A percentile compares a stretch with the other conserved stretches of the same genome.
Conservation (phyloP, 2,797 vertebrate species). For the Parauchenoglanis punctatus region DNA sequence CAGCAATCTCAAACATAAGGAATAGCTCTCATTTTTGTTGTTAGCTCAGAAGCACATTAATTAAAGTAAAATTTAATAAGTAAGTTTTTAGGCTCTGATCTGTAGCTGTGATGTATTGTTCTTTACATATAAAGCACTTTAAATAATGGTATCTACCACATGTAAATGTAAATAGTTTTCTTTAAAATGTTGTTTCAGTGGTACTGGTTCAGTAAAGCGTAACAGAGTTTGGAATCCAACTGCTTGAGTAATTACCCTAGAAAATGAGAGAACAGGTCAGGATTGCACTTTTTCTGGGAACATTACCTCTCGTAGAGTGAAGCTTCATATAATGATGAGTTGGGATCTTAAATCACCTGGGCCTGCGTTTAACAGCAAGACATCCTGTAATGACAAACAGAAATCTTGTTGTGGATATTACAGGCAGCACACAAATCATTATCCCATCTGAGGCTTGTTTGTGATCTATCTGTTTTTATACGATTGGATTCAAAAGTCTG, state of each 20-base stretch:
- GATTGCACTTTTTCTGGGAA: slow-evolving; percentile 23
- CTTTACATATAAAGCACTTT: not conserved
- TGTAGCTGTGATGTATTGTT: not conserved
- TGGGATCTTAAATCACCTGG: not conserved
- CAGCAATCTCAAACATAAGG: not conserved
- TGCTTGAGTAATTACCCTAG: slow-evolving; percentile 6
- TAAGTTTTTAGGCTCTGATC: not conserved
- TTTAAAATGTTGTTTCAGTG: not conserved
- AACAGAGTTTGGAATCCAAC: slow-evolving; percentile 3
- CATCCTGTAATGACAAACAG: not conserved
- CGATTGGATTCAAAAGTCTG: not conserved
- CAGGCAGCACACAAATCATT: not conserved
- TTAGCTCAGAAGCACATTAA: not conserved
- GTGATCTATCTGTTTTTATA: not conserved
- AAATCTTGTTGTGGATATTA: not conserved
- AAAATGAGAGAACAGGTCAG: slow-evolving; percentile 19
- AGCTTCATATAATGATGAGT: slow-evolving; percentile 39
- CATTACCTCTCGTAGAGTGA: slow-evolving; percentile 55
- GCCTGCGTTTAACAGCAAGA: not conserved
- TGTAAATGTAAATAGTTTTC: not conserved
- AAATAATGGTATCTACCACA: not conserved
- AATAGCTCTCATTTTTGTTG: not conserved
- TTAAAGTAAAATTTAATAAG: not conserved
- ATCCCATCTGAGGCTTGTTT: not conserved
- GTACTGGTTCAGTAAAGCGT: not conserved